These are phyloP conservation scores for Trogon surrucura DNA, from an alignment of 2,113 vertebrate genomes.

Conservation along the genomic window DNA sequence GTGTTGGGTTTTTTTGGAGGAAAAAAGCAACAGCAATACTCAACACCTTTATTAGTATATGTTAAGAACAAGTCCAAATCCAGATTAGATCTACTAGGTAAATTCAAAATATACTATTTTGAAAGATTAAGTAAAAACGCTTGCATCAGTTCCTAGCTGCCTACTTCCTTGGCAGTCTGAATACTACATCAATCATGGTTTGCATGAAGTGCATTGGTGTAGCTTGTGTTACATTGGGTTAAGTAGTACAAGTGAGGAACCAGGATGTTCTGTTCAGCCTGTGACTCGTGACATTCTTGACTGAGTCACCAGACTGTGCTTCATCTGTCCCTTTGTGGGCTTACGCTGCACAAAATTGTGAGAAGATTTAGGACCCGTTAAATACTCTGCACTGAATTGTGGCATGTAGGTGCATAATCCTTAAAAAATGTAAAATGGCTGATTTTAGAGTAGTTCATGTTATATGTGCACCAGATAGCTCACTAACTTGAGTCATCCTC, in stretches of 20 bases:
- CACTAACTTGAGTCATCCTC: not conserved
- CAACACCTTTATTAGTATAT: not conserved
- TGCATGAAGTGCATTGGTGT: not conserved
- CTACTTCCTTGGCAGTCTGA: not conserved
- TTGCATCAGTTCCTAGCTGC: not conserved
- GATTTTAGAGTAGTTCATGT: not conserved
- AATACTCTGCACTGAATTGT: not conserved
- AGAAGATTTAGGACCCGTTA: not conserved
- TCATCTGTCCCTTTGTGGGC: not conserved
- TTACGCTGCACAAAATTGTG: not conserved
- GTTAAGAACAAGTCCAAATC: not conserved
- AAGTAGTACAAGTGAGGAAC: not conserved
- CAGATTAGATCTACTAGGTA: not conserved
- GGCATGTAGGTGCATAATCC: not conserved
- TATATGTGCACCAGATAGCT: not conserved
- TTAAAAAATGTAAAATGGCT: not conserved
- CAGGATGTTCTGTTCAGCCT: not conserved
- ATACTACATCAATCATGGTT: not conserved
- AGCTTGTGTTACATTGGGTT: not conserved
- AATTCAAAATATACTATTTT: not conserved
- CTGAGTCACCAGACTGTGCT: not conserved
- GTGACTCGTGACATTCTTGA: not conserved
- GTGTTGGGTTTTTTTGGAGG: not conserved
- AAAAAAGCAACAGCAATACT: not conserved
- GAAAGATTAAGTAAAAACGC: not conserved